phyloP scores from a whole-genome alignment of 2,888 invertebrate genomes.

The Polydrusus pterygomalis region DNA sequence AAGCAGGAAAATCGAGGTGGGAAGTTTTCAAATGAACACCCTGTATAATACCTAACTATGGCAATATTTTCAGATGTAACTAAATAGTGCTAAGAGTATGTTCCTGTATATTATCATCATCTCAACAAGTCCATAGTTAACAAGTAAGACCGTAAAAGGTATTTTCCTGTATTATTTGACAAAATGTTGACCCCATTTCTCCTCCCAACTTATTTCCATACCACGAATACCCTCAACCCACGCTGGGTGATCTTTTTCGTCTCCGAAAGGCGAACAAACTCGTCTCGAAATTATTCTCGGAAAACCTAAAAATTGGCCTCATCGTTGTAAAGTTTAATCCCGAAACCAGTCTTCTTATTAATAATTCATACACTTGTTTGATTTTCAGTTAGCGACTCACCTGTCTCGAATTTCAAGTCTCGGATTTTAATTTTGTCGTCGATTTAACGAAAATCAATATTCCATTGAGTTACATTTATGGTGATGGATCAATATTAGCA shows the following conservation, averaged over 20 bases:
- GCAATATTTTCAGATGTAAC: too few relatives aligned
- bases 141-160: too few relatives aligned
- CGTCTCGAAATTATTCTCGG: conserved; percentile 15
- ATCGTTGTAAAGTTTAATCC: conserved; percentile 15
- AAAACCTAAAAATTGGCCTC: conserved; percentile 29
- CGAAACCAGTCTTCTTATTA: conserved; percentile 27
- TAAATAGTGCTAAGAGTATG: too few relatives aligned
- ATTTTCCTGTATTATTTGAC: background rate
- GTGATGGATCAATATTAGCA: conserved; percentile 1
- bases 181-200: background rate
- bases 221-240: background rate
- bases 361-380: conserved; percentile 40
- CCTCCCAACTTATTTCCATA: background rate
- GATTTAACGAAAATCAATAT: conserved; percentile 18
- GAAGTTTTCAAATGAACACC: too few relatives aligned
- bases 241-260: conserved; percentile 1
- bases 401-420: conserved; percentile 7
- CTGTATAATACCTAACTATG: too few relatives aligned
- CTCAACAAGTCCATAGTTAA: too few relatives aligned
- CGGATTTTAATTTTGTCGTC: conserved; percentile 19
- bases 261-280: conserved; percentile 17
- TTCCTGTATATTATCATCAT: too few relatives aligned
- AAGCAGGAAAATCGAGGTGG: too few relatives aligned
- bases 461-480: background rate
- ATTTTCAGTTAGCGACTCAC: conserved; percentile 31